phyloP scores from a whole-genome alignment of 2,797 vertebrate genomes.

The Agapornis canus region DNA sequence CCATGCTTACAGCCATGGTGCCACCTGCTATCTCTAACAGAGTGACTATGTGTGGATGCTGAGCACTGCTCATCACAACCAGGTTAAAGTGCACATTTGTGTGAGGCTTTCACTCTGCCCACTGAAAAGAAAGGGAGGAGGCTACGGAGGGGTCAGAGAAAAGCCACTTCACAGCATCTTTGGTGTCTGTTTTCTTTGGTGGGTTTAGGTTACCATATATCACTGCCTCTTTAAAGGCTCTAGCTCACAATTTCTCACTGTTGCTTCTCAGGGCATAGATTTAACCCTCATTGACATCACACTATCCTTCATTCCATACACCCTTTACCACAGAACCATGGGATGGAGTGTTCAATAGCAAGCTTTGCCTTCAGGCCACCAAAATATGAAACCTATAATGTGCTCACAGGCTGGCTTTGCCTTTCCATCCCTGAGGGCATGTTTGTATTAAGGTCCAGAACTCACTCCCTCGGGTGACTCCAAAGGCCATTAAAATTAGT shows the following conservation, averaged over 20 bases:
- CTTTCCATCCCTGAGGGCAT: neutral
- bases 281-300: neutral
- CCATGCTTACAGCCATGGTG: accelerated
- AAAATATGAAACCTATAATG: neutral
- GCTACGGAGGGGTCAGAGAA: neutral
- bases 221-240: neutral
- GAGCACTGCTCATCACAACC: accelerated
- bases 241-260: neutral
- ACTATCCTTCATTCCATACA: neutral
- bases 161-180: neutral
- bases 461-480: accelerated
- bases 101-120: neutral
- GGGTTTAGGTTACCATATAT: neutral
- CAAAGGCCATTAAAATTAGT: neutral
- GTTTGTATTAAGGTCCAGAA: neutral
- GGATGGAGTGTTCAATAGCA: neutral
- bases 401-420: neutral
- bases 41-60: accelerated
- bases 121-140: neutral
- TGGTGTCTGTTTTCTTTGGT: neutral
- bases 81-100: neutral
- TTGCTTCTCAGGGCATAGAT: accelerated
- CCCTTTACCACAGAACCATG: neutral
- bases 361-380: neutral
- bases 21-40: accelerated